Base-by-base conservation (phyloP, 1,140 invertebrate genomes). In the Drosophila rhopaloa region DNA sequence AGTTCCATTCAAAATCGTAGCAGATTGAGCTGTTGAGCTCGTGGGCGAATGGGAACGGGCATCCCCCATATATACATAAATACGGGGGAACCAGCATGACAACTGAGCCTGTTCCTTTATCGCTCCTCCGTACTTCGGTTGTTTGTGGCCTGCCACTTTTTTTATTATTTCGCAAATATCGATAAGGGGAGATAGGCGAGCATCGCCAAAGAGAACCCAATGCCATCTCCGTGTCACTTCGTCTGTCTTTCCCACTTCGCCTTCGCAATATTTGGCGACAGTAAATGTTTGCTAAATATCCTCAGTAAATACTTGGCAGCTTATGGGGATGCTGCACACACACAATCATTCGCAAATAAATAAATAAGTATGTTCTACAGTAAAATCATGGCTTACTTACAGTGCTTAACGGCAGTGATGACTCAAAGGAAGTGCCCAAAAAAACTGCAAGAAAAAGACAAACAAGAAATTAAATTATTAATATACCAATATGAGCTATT, bases 141-240 rank as follows among this genome's bases (percentile, higher is more conserved):
- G 41, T 60, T 38, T 59, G 50, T 51, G 47, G 65, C 76, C 78
- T 60, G 71, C 67, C 71, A 79, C 57, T 62, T 82, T 70, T 86
- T 88, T 81, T 86, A 84, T 88, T 89, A 83, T 83, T 88, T 89
- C 63, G 62, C 67, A 80, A 88, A 84, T 77, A 89, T 89, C 83
- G 84, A 89, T 89, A 88, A 73, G 75, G 46, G 14, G n/a, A 32
- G 67, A 71, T 57, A 71, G 67, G 29, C 35, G 14, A 47, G 43
- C 40, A 37, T 40, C 51, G 37, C 16, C 37, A 8, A n/a, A 7
- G 65, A 43, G 63, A 41, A 37, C 37, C 19, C 66, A n/a, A 14
- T 37, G 51, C 57, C 57, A 43, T 55, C 53, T 43, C 57, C 56
- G 46, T 71, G 43, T 79, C 58, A 73, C 16, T 55, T 27, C 14